Base-by-base conservation (phyloP, 2,113 vertebrate species). In the Corythoichthys intestinalis region DNA sequence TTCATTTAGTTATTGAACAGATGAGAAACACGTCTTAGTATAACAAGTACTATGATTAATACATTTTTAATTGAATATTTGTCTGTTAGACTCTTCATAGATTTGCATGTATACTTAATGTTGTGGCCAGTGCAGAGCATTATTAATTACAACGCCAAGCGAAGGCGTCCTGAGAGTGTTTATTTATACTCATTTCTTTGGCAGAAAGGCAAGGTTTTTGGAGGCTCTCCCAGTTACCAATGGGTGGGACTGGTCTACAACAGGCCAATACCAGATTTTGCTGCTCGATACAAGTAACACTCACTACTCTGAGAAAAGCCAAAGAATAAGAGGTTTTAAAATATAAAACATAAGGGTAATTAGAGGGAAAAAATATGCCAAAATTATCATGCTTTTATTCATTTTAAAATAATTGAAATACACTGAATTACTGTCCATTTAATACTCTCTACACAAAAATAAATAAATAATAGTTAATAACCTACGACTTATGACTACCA, bases 111-210 rank as follows among this genome's bases (percentile, higher is more conserved):
- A 14, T 59, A 38, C 14, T 9, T 63, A 62, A 63, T 47, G 41
- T 28, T 28, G 44, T 20, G 41, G 41, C 38, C n/a, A 11, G 57
- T 17, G 57, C 2, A 38, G 5, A 38, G 35, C 1, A 37, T 60
- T 39, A 39, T 34, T 20, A 12, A 62, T 2, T 46, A 34, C 41
- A 28, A 34, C 12, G 28, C n/a, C 20, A 28, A 28, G 20, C 20
- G 44, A 46, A 61, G 20, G 73, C 62, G 73, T 71, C 38, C 35
- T 68, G 48, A 7, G 57, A 53, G 41, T 48, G 53, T 66, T 56
- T 72, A 65, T 73, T 57, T 50, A 20, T 52, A 66, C n/a, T 20
- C 64, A 34, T 44, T 38, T 38, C 34, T 44, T 56, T 54, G 47
- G 61, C 61, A 6, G 41, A 12, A 20, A 14, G 12, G 41, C 7